Base-by-base conservation (phyloP, 2,888 invertebrate genomes). In the Drosophila fulvimacula region DNA sequence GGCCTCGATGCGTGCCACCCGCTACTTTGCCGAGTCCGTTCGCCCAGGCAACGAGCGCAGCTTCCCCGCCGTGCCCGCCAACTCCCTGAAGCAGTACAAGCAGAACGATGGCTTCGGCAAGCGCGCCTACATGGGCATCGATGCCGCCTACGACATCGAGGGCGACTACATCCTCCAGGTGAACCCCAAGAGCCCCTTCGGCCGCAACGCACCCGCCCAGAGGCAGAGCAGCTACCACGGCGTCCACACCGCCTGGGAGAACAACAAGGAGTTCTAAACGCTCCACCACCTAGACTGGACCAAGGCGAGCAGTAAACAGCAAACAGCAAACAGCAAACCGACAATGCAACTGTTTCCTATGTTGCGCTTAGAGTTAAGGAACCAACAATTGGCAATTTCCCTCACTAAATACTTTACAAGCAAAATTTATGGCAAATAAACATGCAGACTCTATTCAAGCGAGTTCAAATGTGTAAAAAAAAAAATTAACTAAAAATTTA, bases 11-110 rank as follows among this genome's bases (percentile, higher is more conserved):
- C 89, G 88, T 19, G 90, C 92, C 49, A 81, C 91, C 24, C 84
- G 90, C 59, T 92, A 91, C 79, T 93, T 82, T 27, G 92, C 92
- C 55, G 93, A 92, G 69, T 83, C 92, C 1, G 91, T 92, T 5
- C 76, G 83, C n/a, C 91, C 91, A 5, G 92, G 91, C 15, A 88
- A 88, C 36, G 92, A 91, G 71, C 90, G 86, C 61, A 91, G 88
- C 74, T 93, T 92, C 88, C 90, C 92, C 49, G 91, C 91, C 21
- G 89, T 89, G 0, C 78, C 80, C 17, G 91, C 92, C 72, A 90
- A 81, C 53, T 92, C 92, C 0, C 65, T 91, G 48, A 66, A 88
- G 24, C 84, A 91, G 63, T 90, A 91, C 77, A 89, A 91, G 59
- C 81, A 87, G 58, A 82, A 84, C 49, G 83, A 90, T n/a, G 91